Conservation (phyloP, 2,113 vertebrate genomes). For the Vulpes lagopus region DNA sequence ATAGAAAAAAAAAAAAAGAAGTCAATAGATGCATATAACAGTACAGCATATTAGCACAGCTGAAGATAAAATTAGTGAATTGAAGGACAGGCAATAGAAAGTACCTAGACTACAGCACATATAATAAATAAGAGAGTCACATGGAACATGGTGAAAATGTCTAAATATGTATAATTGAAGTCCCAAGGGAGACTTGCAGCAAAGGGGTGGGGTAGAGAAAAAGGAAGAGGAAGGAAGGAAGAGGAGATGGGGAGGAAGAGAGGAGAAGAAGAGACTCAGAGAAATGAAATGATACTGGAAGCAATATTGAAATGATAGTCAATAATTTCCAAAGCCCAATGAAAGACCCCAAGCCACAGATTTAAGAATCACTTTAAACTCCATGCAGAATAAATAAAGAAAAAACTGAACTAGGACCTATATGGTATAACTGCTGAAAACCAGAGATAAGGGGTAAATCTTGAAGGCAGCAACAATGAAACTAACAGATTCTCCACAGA, state of each 20-base stretch:
- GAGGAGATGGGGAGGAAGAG: neutral
- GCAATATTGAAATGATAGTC: neutral
- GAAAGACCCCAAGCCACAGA: neutral
- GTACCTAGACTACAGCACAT: neutral
- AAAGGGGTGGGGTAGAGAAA: too few species aligned
- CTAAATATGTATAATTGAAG: neutral
- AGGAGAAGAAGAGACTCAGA: neutral
- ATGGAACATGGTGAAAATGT: neutral
- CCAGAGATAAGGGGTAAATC: neutral
- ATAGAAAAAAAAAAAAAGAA: neutral
- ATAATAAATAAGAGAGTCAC: neutral
- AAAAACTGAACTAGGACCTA: neutral
- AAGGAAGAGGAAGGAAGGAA: neutral
- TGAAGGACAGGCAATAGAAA: conserved; percentile 7
- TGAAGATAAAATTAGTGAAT: conserved; percentile 38
- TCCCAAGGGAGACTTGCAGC: neutral
- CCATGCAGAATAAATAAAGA: neutral
- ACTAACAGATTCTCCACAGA: neutral
- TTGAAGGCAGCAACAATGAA: neutral
- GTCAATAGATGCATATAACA: neutral
- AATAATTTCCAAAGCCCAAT: neutral
- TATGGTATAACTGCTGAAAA: neutral
- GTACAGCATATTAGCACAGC: neutral
- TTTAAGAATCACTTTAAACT: neutral
- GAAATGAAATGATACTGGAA: neutral